These are phyloP conservation scores for Phylloscopus whistleri DNA, from an alignment of 2,113 vertebrate genomes.

Conservation along the genomic window DNA sequence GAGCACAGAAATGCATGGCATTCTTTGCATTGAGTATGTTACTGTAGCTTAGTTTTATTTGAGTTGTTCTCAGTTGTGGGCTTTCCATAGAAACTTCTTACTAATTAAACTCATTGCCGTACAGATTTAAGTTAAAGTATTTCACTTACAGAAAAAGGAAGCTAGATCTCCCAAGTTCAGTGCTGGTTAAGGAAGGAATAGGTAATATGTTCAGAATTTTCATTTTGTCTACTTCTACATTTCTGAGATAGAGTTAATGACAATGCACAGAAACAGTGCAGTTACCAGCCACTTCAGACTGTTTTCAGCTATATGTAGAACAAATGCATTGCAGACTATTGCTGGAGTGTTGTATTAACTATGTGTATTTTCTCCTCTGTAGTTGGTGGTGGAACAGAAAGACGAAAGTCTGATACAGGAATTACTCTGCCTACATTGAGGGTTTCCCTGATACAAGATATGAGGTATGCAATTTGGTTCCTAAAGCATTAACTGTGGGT, in stretches of 20 bases:
- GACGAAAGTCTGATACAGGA: conserved; percentile 81
- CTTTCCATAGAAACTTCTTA: neutral
- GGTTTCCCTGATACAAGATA: conserved; percentile 89
- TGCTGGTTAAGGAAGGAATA: neutral
- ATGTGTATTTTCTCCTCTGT: neutral
- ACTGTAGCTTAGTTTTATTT: neutral
- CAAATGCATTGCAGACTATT: neutral
- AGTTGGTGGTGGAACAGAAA: conserved; percentile 81
- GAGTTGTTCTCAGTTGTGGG: neutral
- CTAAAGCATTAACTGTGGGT: neutral
- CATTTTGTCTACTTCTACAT: neutral
- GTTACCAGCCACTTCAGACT: neutral
- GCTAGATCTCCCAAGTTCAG: neutral
- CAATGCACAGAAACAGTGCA: neutral
- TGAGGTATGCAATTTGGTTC: conserved; percentile 81
- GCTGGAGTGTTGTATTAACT: neutral
- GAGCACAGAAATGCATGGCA: neutral
- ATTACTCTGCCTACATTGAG: conserved; percentile 75
- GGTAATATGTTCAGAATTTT: neutral
- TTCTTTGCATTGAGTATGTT: neutral
- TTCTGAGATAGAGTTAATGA: neutral
- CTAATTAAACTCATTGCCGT: neutral
- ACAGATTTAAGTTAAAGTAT: neutral
- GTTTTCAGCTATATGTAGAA: neutral
- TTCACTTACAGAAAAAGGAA: neutral